Percentiles rank a stretch among this genome's conserved stretches.
These are phyloP conservation scores for Melanotaenia parkinsoni DNA, from an alignment of 2,797 vertebrate genomes.

Conservation along the genomic window DNA sequence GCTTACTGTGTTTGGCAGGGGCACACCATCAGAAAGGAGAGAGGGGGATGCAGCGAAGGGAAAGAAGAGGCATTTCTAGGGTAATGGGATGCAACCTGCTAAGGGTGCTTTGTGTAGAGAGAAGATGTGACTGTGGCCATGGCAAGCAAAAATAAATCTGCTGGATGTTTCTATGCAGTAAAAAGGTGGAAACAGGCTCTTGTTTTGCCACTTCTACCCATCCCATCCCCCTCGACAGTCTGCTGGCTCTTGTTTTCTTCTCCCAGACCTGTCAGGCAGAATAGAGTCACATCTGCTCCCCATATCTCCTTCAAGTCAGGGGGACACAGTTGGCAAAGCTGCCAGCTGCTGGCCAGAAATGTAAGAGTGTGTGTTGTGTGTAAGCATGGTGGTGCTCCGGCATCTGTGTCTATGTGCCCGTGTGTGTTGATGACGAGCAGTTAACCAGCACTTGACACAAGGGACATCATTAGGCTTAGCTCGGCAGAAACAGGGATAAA, in stretches of 20 bases:
- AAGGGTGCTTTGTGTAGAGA: constrained; percentile 3
- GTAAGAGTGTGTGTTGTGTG: constrained; percentile 22
- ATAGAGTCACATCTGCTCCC: constrained; percentile 82
- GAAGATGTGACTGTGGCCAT: constrained; percentile 11
- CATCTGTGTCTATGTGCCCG: constrained; percentile 25
- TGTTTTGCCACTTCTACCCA: constrained; percentile 7
- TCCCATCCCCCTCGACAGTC: constrained; percentile 14
- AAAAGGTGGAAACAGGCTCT: constrained; percentile 32
- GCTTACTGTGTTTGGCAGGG: constrained; percentile 37
- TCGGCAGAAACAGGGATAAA: constrained; percentile 55
- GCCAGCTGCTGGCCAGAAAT: constrained; percentile 73
- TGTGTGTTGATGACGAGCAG: constrained; percentile 48
- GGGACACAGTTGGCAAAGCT: constrained; percentile 75
- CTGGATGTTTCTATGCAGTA: constrained; percentile 21
- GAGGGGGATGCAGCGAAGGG: constrained; percentile 13
- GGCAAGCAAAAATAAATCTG: constrained; percentile 28
- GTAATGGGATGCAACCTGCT: constrained; percentile 55
- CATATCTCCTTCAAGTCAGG: constrained; percentile 74
- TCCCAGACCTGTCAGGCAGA: constrained; percentile 74
- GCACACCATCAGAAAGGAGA: constrained; percentile 22
- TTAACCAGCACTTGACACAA: constrained; percentile 67
- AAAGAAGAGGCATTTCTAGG: constrained; percentile 39
- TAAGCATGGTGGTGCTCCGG: neutral
- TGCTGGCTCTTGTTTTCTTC: constrained; percentile 58
- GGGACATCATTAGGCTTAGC: constrained; percentile 77